A percentile compares a stretch with the other conserved stretches of the same genome.
Conservation (phyloP, 2,113 vertebrate genomes). For the Pachypanchax playfairii region DNA sequence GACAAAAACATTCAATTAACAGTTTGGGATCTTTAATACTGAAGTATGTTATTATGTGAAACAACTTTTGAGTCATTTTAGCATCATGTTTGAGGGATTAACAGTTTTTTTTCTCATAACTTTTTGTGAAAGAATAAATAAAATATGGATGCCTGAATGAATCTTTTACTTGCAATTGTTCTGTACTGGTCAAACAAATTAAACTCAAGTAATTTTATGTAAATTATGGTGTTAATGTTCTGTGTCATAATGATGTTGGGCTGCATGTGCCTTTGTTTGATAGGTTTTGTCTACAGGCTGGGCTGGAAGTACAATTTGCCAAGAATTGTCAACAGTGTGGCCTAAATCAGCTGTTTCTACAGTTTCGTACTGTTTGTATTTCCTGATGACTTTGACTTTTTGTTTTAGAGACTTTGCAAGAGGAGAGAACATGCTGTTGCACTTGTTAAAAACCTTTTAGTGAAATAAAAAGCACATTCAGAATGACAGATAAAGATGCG, state of each 20-base stretch:
- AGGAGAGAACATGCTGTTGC: constrained; percentile 44
- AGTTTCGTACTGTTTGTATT: constrained; percentile 32
- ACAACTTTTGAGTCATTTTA: constrained; percentile 4
- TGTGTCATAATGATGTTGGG: constrained; percentile 87
- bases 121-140: constrained; percentile 77
- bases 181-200: constrained; percentile 92
- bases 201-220: constrained; percentile 98
- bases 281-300: constrained; percentile 77
- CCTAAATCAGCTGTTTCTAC: constrained; percentile 41
- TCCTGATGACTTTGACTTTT: constrained; percentile 64
- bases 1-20: too few relatives aligned
- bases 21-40: too few relatives aligned
- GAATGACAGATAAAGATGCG: constrained; percentile 8
- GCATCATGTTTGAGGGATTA: constrained; percentile 3
- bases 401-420: constrained; percentile 45
- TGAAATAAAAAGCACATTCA: constrained; percentile 1
- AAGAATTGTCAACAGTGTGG: constrained; percentile 64
- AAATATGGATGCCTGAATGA: constrained; percentile 83
- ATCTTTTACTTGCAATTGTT: constrained; percentile 87
- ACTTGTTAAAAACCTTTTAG: constrained; percentile 2
- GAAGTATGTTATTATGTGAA: neutral
- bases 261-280: constrained; percentile 83
- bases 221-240: constrained; percentile 98
- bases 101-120: constrained; percentile 75
- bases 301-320: constrained; percentile 69